These are phyloP conservation scores for Rotaria socialis DNA, from an alignment of 2,888 invertebrate species.

Conservation along the genomic window DNA sequence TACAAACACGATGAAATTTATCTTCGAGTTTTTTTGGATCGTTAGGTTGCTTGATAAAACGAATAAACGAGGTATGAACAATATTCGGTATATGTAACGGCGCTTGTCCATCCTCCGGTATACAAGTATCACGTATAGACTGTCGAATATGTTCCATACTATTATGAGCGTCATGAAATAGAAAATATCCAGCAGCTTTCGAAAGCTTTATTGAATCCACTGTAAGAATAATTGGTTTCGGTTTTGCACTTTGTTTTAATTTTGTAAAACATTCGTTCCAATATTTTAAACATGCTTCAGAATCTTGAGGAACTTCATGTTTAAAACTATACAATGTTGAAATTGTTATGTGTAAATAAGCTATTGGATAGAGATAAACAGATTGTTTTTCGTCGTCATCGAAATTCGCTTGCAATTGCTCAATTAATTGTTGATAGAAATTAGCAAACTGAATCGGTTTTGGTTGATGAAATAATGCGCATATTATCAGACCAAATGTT, in stretches of 20 bases:
- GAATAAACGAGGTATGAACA: conserved; percentile 14
- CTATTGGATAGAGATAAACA: neutral
- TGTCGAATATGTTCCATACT: neutral
- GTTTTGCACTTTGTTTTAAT: neutral
- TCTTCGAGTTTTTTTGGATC: neutral
- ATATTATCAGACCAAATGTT: neutral
- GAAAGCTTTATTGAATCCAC: neutral
- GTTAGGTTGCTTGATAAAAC: neutral
- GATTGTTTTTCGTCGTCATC: conserved; percentile 3
- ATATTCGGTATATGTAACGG: conserved; percentile 6
- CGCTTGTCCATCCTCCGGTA: neutral
- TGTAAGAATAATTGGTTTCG: neutral
- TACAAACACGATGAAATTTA: conserved; percentile 24
- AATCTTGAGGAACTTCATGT: neutral
- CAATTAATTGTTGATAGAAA: neutral
- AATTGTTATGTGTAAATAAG: neutral
- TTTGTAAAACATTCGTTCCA: neutral
- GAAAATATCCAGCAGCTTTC: neutral
- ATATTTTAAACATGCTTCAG: neutral
- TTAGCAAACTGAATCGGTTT: neutral
- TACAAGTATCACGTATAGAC: neutral
- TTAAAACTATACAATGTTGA: neutral
- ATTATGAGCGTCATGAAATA: neutral
- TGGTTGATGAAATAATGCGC: conserved; percentile 21
- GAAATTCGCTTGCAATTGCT: neutral